Base-by-base conservation (phyloP, 2,797 vertebrate genomes). In the Rhinatrema bivittatum region DNA sequence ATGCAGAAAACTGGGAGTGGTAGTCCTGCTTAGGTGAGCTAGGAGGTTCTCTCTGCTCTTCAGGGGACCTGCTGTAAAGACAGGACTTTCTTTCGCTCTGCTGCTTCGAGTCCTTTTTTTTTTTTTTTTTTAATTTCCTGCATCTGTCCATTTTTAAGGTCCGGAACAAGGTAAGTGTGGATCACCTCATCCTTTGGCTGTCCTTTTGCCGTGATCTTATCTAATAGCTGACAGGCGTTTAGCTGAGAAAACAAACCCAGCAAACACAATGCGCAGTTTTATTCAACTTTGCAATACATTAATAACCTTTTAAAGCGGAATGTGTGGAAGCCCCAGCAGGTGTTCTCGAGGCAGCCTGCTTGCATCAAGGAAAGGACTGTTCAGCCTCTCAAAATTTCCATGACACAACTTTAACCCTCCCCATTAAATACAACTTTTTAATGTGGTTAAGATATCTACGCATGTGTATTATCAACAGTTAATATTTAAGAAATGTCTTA, bases 91-190 rank as follows among this genome's bases (percentile, higher is more conserved):
- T 50, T 1, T 34, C 33, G 45, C 56, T 25, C 25, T 30, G 14
- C 19, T 13, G 26, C 19, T 31, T n/a, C 59, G 42, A 40, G 49
- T 39, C 37, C 19, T 19, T 24, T 6, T 21, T n/a, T n/a, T n/a
- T n/a, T n/a, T n/a, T n/a, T n/a, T n/a, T n/a, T n/a, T n/a, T n/a
- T n/a, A n/a, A n/a, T n/a, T n/a, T 16, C 39, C 21, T n/a, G n/a
- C n/a, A n/a, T n/a, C 19, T n/a, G 41, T 50, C 38, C 1, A 0
- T 54, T 53, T 51, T 7, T 38, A 33, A 21, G 64, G 17, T 41
- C 42, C 35, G 20, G 46, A 55, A 43, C 36, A 54, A 75, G 79
- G 81, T 84, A 62, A 79, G 79, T 64, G 19, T 7, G 32, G 7
- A 4, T 32, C 20, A 5, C 28, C n/a, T 29, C 36, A 9, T 56